These are phyloP conservation scores for Rhipidura dahli DNA, from an alignment of 2,113 vertebrate species.

Conservation along the genomic window DNA sequence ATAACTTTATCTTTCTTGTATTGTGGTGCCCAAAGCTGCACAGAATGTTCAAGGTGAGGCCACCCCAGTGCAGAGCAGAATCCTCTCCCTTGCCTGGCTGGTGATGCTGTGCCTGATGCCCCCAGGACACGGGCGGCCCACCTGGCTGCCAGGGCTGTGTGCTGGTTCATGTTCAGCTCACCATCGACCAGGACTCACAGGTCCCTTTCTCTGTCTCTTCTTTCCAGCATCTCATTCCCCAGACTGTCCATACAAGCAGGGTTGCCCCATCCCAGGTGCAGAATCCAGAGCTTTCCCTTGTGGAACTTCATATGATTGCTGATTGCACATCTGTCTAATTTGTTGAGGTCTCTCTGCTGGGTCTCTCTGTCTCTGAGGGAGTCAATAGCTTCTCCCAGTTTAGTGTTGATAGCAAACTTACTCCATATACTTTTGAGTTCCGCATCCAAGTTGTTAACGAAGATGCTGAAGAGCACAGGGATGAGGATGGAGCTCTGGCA, in stretches of 20 bases:
- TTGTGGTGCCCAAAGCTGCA: background rate
- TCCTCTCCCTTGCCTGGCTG: rapidly evolving
- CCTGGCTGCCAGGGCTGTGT: background rate
- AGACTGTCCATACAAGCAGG: background rate
- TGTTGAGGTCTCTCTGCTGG: background rate
- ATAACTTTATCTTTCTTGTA: background rate
- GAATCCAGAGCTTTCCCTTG: background rate
- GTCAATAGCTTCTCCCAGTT: background rate
- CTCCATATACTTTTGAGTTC: background rate
- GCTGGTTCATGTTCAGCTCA: background rate
- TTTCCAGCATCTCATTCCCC: background rate
- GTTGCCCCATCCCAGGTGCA: background rate
- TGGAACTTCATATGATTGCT: background rate
- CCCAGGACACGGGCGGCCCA: rapidly evolving
- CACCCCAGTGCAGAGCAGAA: rapidly evolving
- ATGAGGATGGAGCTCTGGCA: background rate
- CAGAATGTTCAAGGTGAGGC: background rate
- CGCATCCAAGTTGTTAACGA: background rate
- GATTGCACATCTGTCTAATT: background rate
- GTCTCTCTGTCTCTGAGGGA: background rate
- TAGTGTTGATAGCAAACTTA: background rate
- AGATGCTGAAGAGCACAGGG: background rate
- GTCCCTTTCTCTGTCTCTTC: background rate
- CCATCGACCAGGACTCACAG: rapidly evolving
- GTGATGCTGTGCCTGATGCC: rapidly evolving